Evolutionary conservation across 37 sponge, comb jelly and placozoan species (phyloP).

Genomic region (Mnemiopsis leidyi): DNA sequence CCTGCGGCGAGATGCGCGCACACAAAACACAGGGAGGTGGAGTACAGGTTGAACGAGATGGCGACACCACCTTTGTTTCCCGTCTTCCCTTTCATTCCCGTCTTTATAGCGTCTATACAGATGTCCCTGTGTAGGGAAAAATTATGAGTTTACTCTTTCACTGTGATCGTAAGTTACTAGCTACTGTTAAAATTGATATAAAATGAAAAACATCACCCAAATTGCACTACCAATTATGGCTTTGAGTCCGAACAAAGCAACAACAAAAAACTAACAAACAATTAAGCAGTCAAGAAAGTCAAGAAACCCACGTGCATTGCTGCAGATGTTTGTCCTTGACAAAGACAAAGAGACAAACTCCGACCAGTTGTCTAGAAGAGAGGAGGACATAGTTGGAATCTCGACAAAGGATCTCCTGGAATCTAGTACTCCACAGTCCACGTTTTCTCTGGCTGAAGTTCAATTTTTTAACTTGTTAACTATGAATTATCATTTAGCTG

Average conservation of each 20-base stretch:
- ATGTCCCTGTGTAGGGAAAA: too few relatives aligned
- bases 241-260: too few relatives aligned
- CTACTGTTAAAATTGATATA: too few relatives aligned
- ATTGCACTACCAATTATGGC: too few relatives aligned
- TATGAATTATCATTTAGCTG: too few relatives aligned
- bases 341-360: conserved; percentile 94
- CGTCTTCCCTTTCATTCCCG: conserved; percentile 90
- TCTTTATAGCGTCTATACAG: conserved; percentile 81
- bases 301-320: conserved; percentile 76
- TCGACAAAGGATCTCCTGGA: conserved; percentile 80
- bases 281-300: too few relatives aligned
- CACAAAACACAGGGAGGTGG: conserved; percentile 90
- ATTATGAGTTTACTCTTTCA: too few relatives aligned
- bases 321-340: conserved; percentile 81
- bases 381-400: conserved; percentile 79
- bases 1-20: conserved; percentile 98
- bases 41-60: conserved; percentile 81
- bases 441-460: conserved; percentile 79
- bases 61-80: conserved; percentile 98
- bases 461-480: too few relatives aligned
- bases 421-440: conserved; percentile 85
- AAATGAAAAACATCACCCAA: too few relatives aligned
- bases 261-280: too few relatives aligned
- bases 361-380: conserved; percentile 94
- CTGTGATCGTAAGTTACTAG: too few relatives aligned